Conservation (phyloP, 2,888 invertebrate species). For the Heliothis peltigera region DNA sequence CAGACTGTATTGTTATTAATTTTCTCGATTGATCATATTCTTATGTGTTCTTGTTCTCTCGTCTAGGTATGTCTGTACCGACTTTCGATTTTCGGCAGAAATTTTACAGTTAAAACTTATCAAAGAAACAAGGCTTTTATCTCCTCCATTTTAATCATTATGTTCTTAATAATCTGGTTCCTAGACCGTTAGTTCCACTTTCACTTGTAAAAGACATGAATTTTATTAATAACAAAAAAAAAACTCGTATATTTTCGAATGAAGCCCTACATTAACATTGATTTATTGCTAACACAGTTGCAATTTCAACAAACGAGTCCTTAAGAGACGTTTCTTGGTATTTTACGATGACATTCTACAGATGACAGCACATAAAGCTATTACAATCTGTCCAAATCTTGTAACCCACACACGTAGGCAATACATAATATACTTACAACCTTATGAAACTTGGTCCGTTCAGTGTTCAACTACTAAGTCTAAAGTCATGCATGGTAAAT, state of each 20-base stretch:
- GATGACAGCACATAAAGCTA: no score
- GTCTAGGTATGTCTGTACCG: neutral
- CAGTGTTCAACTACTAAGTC: constrained; percentile 3
- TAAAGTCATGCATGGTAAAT: constrained; percentile 50
- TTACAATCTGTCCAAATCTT: no score
- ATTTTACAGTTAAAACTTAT: neutral
- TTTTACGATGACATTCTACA: no score
- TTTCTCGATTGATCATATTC: no score
- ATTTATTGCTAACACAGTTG: no score
- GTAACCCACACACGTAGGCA: neutral
- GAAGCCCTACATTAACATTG: no score
- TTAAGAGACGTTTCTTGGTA: no score
- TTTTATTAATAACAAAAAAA: no score
- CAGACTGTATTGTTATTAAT: neutral
- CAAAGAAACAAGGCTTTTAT: neutral
- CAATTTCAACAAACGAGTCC: no score
- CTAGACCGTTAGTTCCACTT: neutral
- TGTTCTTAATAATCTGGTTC: neutral
- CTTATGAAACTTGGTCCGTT: constrained; percentile 6
- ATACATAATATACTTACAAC: neutral
- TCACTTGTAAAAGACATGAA: no score
- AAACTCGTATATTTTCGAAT: no score
- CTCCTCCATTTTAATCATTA: neutral
- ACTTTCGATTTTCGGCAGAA: neutral
- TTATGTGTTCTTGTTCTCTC: no score